Conservation (phyloP, 2,888 invertebrate genomes). For the Caenorhabditis doughertyi region DNA sequence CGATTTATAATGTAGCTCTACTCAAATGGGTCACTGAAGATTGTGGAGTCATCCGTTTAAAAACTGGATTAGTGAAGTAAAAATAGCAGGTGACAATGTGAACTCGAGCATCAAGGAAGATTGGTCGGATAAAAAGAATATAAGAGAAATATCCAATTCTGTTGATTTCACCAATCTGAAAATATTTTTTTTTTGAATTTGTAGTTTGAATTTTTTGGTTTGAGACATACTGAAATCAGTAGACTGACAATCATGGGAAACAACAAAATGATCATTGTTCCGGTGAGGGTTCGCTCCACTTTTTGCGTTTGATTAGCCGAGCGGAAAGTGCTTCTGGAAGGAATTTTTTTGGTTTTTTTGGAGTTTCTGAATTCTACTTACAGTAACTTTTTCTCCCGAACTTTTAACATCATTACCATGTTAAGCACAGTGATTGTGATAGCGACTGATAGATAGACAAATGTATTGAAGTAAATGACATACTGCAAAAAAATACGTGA, state of each 20-base stretch:
- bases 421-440: background rate
- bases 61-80: background rate
- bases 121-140: background rate
- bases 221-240: background rate
- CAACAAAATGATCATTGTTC: conserved; percentile 10
- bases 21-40: background rate
- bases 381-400: background rate
- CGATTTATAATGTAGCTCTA: background rate
- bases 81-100: conserved; percentile 2
- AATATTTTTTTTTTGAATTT: background rate
- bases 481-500: too few species aligned
- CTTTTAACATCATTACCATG: conserved; percentile 4
- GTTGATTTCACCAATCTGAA: conserved; percentile 8
- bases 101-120: background rate
- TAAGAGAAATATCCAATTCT: background rate
- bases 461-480: background rate
- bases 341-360: too few species aligned
- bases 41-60: background rate
- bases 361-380: background rate
- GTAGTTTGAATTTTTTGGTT: background rate
- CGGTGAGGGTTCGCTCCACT: background rate
- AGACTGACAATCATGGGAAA: conserved; percentile 7
- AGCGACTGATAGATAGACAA: background rate
- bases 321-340: background rate
- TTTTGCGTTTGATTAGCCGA: background rate